Evolutionary conservation across 2,888 invertebrate species (phyloP), one percentile per base, ranked within the genome.

Genomic region (Rhagium mordax): DNA sequence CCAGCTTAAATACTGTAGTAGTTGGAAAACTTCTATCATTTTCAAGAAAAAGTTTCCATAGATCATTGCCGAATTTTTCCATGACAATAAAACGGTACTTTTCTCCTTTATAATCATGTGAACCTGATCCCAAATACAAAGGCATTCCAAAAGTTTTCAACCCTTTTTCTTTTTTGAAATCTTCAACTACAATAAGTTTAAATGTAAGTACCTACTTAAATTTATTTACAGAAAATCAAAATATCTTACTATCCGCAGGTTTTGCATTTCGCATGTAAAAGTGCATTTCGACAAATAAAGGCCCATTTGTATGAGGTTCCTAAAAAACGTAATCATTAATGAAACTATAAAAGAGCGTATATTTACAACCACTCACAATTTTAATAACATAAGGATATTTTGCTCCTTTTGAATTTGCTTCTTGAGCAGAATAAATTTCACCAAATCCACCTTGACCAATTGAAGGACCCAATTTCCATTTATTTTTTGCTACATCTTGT

Each of bases 401-500:
- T 47, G 87, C 86, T 0, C 89, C 87, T 41, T 90, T 80, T 48
- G 87, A 85, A 0, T 89, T 87, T 33, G 90, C 91, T 69, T 90
- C 91, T 87, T 92, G 93, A 51, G 96, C 96, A 0, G 94, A 92
- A 87, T 98, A 98, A 81, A 98, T 97, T 86, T 96, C 95, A 0
- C 98, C 98, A 86, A 98, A 98, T 10, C 98, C 98, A 0, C 98
- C 98, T 70, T 93, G 90, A 0, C 98, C 98, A 74, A 98, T 96
- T 0, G 97, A 94, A 13, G 92, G 91, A 0, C 97, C 97, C 71
- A 98, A 90, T 78, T 92, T 92, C 98, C 98, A 98, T 85, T 93
- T 90, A 76, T 93, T 93, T 85, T 96, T 96, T 10, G 89, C 87
- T 33, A 94, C 86, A 87, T 98, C 97, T 48, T 90, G 91, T 48